Evolutionary conservation across 2,888 invertebrate species (phyloP), one percentile per base, ranked within the genome.

Genomic region (Abrostola tripartita): DNA sequence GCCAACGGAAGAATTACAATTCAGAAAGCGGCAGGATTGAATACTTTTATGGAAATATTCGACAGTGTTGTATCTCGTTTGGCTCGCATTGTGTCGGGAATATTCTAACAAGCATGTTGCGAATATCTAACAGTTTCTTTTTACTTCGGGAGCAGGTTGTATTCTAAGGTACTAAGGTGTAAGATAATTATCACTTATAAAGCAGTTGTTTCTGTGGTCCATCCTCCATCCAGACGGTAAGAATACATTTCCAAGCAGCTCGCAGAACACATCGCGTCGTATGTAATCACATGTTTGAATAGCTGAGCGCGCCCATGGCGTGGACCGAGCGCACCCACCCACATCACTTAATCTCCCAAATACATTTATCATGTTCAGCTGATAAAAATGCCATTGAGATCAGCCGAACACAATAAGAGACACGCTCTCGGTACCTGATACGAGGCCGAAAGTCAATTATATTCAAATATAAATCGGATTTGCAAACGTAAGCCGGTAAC

Each of bases 381-480:
- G 92, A 93, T 93, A 93, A 94, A 93, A 93, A 93, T 91, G 86
- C 92, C 92, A 91, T 92, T 90, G 90, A 91, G 92, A 91, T 92
- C 90, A 90, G 90, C 82, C 89, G 84, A 79, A 90, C 85, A 94
- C 94, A 94, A 94, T 92, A 87, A 86, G 87, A 82, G 87, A 89
- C 91, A 87, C 86, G 88, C 88, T 82, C 87, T 85, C 81, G 82
- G 87, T 92, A 92, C 93, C 92, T 90, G 93, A 92, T 90, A 86
- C 85, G 88, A 85, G 90, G 88, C 92, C 89, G 90, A 90, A 91
- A 93, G 92, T 94, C 94, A 93, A 94, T 94, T 94, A 94, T 94
- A 94, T 94, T 94, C 93, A 93, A 94, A 94, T 94, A 93, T 91
- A 93, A 94, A 94, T 93, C 94, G 92, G 94, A 94, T 94, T 94